Evolutionary conservation across 2,113 vertebrate species (phyloP).

Genomic region (Pionites leucogaster): DNA sequence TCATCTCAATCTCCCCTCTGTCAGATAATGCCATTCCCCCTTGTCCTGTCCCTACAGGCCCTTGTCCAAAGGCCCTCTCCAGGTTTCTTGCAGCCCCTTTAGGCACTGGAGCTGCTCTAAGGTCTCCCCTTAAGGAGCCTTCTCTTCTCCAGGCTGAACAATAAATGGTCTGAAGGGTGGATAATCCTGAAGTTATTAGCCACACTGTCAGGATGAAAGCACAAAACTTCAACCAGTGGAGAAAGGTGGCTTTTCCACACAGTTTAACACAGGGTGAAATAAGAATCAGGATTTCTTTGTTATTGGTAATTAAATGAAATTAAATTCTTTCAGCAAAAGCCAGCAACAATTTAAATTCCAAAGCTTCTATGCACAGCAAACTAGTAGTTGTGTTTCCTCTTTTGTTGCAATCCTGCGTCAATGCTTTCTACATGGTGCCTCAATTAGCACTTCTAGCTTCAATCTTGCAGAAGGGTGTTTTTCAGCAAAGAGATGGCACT

Average conservation of each 20-base stretch:
- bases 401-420: neutral
- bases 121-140: neutral
- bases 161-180: neutral
- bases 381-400: neutral
- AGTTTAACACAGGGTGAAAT: neutral
- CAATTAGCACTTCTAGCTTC: neutral
- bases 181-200: neutral
- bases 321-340: neutral
- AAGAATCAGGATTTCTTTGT: neutral
- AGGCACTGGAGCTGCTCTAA: neutral
- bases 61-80: neutral
- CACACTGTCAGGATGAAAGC: neutral
- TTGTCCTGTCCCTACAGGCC: neutral
- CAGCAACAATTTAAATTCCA: neutral
- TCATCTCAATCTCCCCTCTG: too few species aligned
- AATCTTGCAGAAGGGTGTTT: neutral
- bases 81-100: neutral
- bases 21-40: neutral
- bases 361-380: neutral
- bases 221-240: neutral
- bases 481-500: neutral
- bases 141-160: neutral
- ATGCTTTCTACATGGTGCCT: neutral
- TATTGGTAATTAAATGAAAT: constrained; percentile 15
- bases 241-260: neutral